Base-by-base conservation (phyloP, 1,140 invertebrate species). In the Zaprionus tsacasi region DNA sequence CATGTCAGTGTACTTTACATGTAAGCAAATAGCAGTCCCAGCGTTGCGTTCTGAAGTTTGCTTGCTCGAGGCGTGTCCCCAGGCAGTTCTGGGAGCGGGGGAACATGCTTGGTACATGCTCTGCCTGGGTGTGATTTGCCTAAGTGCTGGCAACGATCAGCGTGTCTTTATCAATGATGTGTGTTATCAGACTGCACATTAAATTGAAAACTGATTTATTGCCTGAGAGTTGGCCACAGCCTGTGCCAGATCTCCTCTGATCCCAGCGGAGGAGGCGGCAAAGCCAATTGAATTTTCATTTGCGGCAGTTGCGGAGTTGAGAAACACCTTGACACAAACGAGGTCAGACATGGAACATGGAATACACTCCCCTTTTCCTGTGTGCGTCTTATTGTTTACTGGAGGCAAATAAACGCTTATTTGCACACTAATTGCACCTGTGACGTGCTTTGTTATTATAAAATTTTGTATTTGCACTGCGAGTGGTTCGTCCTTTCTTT, bases 381-480 rank as follows among this genome's bases (percentile, higher is more conserved):
- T 21, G 21, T 56, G 60, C 43, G 52, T 60, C 70, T 81, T 70
- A 33, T 61, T 76, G 69, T 76, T 71, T 76, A 63, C 30, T 57
- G 50, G 54, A 70, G 72, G 78, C 86, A 89, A 89, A 89, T 90
- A 89, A 88, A 89, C 86, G 85, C 81, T 89, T 89, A 89, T 89
- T 89, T 89, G 85, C 85, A 89, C 85, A 89, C 85, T 89, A 89
- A 89, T 89, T 89, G 85, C 85, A 89, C 85, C 85, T 89, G 86
- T 79, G 85, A 89, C 85, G 85, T 89, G 85, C 85, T 89, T 89
- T 89, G 85, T 89, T 89, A 89, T 89, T 89, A 89, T 89, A 89
- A 89, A 87, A 89, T 89, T 89, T 70, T 79, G 78, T 89, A 89
- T 89, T 89, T 89, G 85, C 82, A 80, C 64, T 59, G 60, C 56